phyloP scores from a whole-genome alignment of 2,888 invertebrate genomes.

The Catocala fraxini region DNA sequence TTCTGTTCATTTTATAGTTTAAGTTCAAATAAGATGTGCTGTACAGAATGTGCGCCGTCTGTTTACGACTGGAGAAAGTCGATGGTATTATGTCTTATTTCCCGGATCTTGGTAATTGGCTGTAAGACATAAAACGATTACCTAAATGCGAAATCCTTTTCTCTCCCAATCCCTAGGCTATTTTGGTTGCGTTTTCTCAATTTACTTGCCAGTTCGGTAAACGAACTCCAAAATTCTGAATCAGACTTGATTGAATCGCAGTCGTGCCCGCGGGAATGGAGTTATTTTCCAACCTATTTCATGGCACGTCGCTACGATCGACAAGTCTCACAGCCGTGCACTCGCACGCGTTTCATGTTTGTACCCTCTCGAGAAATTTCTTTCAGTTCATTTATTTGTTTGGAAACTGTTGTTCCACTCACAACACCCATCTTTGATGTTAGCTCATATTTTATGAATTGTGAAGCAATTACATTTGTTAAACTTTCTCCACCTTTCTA shows the following conservation, averaged over 20 bases:
- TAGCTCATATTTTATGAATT: constrained; percentile 63
- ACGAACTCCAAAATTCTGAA: constrained; percentile 85
- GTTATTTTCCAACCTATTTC: constrained; percentile 86
- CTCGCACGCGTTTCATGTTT: constrained; percentile 69
- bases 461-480: constrained; percentile 53
- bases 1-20: constrained; percentile 37
- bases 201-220: constrained; percentile 75
- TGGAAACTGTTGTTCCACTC: constrained; percentile 72
- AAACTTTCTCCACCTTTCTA: constrained; percentile 28
- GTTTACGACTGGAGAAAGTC: constrained; percentile 35
- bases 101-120: constrained; percentile 60
- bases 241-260: constrained; percentile 85
- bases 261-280: constrained; percentile 80
- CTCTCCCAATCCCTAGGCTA: constrained; percentile 64
- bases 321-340: constrained; percentile 62
- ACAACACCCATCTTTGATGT: constrained; percentile 65
- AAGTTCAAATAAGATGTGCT: constrained; percentile 24
- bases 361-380: constrained; percentile 81
- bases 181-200: constrained; percentile 71
- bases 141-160: constrained; percentile 58
- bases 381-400: constrained; percentile 84
- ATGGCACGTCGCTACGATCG: constrained; percentile 69
- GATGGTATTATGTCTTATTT: constrained; percentile 42
- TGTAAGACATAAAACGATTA: constrained; percentile 63
- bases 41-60: constrained; percentile 17